Conservation (phyloP, 64 coral and sea anemone genomes). For the Stylophora pistillata region DNA sequence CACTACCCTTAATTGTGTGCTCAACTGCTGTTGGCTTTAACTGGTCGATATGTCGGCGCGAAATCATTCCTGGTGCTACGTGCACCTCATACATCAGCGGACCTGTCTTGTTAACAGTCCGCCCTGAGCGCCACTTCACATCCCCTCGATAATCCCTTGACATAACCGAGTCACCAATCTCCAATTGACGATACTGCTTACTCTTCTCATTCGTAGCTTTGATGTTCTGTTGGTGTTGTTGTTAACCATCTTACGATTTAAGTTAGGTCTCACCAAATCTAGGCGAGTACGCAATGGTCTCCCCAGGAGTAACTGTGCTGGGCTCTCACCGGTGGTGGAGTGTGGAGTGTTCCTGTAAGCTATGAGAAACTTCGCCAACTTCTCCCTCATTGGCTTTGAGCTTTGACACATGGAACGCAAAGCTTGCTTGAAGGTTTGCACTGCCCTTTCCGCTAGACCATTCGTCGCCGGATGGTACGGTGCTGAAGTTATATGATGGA, state of each 20-base stretch:
- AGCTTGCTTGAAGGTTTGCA: conserved; percentile 42
- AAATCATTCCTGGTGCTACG: conserved; percentile 43
- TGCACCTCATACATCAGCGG: conserved; percentile 53
- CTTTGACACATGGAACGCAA: conserved; percentile 21
- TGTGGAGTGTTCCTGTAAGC: conserved; percentile 65
- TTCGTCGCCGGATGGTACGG: conserved; percentile 60
- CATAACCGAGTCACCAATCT: conserved; percentile 51
- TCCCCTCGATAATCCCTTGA: conserved; percentile 48
- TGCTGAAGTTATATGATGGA: conserved; percentile 41
- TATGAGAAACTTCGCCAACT: conserved; percentile 76
- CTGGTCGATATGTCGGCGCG: conserved; percentile 66
- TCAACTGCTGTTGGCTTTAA: conserved; percentile 37
- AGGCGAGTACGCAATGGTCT: conserved; percentile 56
- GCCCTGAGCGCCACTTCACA: conserved; percentile 38
- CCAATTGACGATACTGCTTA: conserved; percentile 23
- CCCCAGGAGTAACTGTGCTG: conserved; percentile 51
- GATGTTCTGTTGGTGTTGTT: conserved; percentile 54
- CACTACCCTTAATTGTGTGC: background rate
- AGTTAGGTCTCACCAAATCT: conserved; percentile 68
- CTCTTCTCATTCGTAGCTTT: conserved; percentile 38
- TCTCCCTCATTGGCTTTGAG: conserved; percentile 29
- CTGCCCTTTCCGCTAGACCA: conserved; percentile 12
- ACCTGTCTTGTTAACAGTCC: conserved; percentile 45
- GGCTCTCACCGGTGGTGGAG: conserved; percentile 66
- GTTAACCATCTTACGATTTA: conserved; percentile 63